These are phyloP conservation scores for Nymphalis io DNA, from an alignment of 1,140 invertebrate genomes.

Conservation along the genomic window DNA sequence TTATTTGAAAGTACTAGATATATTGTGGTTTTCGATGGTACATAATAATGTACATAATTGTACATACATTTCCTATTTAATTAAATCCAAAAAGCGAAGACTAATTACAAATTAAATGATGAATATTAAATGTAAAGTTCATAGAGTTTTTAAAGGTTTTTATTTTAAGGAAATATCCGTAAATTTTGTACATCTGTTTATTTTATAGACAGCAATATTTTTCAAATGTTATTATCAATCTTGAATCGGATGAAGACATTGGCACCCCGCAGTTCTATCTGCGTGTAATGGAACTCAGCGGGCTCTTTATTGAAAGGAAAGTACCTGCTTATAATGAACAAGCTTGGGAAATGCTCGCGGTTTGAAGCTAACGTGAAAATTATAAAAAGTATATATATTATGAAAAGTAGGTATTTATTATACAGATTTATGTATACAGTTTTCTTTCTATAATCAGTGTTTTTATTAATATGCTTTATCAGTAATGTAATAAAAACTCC, in stretches of 20 bases:
- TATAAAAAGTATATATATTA: neutral
- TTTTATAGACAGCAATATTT: neutral
- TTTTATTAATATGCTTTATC: neutral
- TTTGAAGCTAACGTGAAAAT: neutral
- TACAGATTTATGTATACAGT: no score
- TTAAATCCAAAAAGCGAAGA: no score
- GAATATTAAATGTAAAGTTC: no score
- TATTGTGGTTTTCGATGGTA: neutral
- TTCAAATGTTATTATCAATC: constrained; percentile 30
- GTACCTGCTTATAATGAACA: constrained; percentile 28
- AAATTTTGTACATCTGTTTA: no score
- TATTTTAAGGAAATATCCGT: no score
- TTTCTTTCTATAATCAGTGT: neutral
- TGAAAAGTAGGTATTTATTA: no score
- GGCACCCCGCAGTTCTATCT: constrained; percentile 54
- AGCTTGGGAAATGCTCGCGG: neutral
- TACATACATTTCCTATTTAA: no score
- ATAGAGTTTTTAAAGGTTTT: no score
- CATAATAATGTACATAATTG: neutral
- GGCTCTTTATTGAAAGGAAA: constrained; percentile 35
- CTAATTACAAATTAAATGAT: no score
- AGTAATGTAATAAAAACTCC: neutral
- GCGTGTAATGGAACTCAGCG: constrained; percentile 56
- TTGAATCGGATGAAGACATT: constrained; percentile 63
- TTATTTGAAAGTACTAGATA: neutral